Conservation (phyloP, 2,797 vertebrate genomes). For the Cottoperca gobio region DNA sequence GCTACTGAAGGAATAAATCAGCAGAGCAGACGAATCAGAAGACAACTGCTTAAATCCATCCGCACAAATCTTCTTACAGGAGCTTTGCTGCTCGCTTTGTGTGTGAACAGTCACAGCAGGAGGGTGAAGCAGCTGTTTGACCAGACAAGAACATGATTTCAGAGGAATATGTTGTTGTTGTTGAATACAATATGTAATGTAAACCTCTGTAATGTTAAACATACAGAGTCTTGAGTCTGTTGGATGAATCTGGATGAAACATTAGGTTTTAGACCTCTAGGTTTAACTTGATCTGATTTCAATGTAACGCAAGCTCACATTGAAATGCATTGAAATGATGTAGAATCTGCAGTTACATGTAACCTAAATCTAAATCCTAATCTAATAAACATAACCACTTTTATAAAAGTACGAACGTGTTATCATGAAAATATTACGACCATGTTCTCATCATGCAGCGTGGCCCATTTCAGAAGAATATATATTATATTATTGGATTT, state of each 20-base stretch:
- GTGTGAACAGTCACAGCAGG: conserved; percentile 21
- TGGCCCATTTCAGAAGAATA: too few relatives aligned
- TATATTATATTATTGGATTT: too few relatives aligned
- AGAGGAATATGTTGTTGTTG: background rate
- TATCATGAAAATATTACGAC: too few relatives aligned
- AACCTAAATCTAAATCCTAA: too few relatives aligned
- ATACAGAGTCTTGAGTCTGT: background rate
- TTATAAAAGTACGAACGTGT: too few relatives aligned
- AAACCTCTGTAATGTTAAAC: background rate
- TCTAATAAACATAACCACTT: too few relatives aligned
- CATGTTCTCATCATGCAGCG: too few relatives aligned
- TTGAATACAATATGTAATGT: background rate
- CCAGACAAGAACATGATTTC: background rate
- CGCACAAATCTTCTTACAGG: conserved; percentile 63
- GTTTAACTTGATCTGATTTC: background rate
- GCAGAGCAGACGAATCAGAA: conserved; percentile 47
- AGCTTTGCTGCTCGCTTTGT: conserved; percentile 14
- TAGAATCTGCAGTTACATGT: background rate
- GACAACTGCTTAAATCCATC: conserved; percentile 55
- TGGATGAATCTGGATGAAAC: background rate
- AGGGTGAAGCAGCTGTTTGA: conserved; percentile 7
- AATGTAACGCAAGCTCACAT: background rate
- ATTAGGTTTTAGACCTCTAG: background rate
- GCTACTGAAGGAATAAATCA: conserved; percentile 7
- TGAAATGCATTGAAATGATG: rapidly evolving